Base-by-base conservation (phyloP, 2,113 vertebrate species). In the Cyanocitta stelleri region DNA sequence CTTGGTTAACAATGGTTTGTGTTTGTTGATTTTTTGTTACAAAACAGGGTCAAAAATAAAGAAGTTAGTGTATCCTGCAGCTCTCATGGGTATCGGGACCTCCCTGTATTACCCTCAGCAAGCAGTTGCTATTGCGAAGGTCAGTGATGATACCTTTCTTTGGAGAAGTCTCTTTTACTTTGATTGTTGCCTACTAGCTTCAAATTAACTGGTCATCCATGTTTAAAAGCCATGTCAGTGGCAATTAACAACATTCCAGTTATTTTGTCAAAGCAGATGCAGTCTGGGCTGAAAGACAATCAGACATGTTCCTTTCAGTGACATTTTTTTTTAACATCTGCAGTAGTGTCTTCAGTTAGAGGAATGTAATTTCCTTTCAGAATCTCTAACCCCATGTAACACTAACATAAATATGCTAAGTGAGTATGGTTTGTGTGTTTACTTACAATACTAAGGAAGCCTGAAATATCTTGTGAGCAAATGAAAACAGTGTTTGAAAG, bases 71-170 rank as follows among this genome's bases (percentile, higher is more conserved):
- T 99, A 99, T 94, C 99, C 99, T 2, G 80, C 96, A 22, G 97
- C 97, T 41, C 98, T 99, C 74, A 98, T 99, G 98, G 97, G 98
- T 68, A 92, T 99, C n/a, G 98, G 97, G 71, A 98, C 98, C 39
- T 99, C 99, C 88, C 88, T 99, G 95, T 99, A 99, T 95, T 99
- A 99, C 95, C 99, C 99, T 78, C 99, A 99, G 87, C 98, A 99
- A 85, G 98, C 98, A 0, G 98, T 98, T 6, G 51, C 97, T 10
- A 51, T 99, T 75, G 97, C 98, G 46, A 99, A 99, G 99, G 99
- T 99, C 95, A 97, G 98, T 97, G 84, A 13, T 69, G 43, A 66
- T 49, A 35, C n/a, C 16, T 74, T 67, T 74, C 74, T 80, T 84
- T 86, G 61, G 39, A 85, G 55, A 90, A 75, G 22, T 67, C 10